Base-by-base conservation (phyloP, 2,888 invertebrate genomes). In the Neoaliturus tenellus region DNA sequence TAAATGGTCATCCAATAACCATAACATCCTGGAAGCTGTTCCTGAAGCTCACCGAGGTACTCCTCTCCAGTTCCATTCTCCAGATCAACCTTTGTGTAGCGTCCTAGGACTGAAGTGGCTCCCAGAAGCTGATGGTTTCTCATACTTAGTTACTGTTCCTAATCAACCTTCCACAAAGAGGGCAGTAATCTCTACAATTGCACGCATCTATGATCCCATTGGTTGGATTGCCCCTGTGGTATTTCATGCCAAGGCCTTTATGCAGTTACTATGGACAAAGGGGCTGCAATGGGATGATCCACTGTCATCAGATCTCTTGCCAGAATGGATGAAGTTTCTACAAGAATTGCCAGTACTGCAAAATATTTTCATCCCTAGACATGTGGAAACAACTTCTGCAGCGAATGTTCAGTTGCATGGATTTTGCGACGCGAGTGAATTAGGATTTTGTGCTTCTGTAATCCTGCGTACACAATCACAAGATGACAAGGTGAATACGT, bases 21-120 rank as follows among this genome's bases (percentile, higher is more conserved):
- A 6, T 12, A 39, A 39, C 8, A 6, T 39, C 6, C 39, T 39
- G 12, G 12, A 39, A 39, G 12, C 6, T 12, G 39, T 39, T 8
- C 39, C 39, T 39, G 39, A 6, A 8, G 12, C 39, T 39, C 39
- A 39, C 12, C 6, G 12, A 12, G 39, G 12, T n/a, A 31, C 73
- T 28, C 73, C 73, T 12, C 12, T 73, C 14, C 35, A 33, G 28
- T 35, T 73, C 4, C 33, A 73, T 8, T 25, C 25, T 4, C 20
- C 35, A 10, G 31, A 73, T 6, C 12, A 55, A 55, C 55, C 73
- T 8, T 17, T 33, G 20, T 28, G 6, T n/a, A 12, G 10, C n/a
- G 55, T 80, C 31, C 23, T 81, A 31, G 62, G 62, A 33, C 31
- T 81, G 20, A 31, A 81, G 17, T 81, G 81, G 62, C 31, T 33